Percentiles rank a stretch among this genome's conserved stretches.
Conservation (phyloP, 2,797 vertebrate genomes). For the Propithecus perrieri region DNA sequence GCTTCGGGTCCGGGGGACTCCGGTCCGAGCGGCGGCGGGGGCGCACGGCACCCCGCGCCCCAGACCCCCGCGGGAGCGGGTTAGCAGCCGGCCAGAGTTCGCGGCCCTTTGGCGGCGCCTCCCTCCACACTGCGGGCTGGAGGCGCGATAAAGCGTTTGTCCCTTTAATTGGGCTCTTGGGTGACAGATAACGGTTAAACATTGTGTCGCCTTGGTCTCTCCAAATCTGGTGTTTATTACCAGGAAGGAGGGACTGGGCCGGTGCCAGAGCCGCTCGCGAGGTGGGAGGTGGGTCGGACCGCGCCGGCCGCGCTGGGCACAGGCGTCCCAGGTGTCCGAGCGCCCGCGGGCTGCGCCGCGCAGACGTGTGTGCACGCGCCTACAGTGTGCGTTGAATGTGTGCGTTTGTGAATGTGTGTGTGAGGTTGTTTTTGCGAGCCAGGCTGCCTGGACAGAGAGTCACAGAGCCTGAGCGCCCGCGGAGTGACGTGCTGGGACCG, state of each 20-base stretch:
- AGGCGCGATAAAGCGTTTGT: conserved; percentile 25
- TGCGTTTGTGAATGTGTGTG: neutral
- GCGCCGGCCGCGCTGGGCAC: neutral
- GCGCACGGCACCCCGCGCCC: no score
- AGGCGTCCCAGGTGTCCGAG: neutral
- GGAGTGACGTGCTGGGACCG: no score
- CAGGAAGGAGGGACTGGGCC: neutral
- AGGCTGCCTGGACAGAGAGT: neutral
- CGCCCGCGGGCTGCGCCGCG: no score
- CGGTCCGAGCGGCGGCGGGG: no score
- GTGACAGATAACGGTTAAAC: neutral
- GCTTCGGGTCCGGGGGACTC: no score
- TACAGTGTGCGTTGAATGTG: no score
- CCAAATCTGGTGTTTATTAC: neutral
- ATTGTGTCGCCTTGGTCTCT: neutral
- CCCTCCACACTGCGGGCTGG: neutral
- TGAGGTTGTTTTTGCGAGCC: neutral
- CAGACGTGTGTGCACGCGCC: no score
- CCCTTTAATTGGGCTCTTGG: neutral
- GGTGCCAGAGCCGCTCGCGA: neutral
- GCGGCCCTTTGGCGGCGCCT: neutral
- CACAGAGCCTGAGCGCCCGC: neutral
- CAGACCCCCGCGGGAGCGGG: no score
- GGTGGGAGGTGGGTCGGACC: neutral
- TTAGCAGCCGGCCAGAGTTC: neutral